Evolutionary conservation across 2,113 vertebrate genomes (phyloP), one percentile per base, ranked within the genome.

Genomic region (Gasterosteus nipponicus): DNA sequence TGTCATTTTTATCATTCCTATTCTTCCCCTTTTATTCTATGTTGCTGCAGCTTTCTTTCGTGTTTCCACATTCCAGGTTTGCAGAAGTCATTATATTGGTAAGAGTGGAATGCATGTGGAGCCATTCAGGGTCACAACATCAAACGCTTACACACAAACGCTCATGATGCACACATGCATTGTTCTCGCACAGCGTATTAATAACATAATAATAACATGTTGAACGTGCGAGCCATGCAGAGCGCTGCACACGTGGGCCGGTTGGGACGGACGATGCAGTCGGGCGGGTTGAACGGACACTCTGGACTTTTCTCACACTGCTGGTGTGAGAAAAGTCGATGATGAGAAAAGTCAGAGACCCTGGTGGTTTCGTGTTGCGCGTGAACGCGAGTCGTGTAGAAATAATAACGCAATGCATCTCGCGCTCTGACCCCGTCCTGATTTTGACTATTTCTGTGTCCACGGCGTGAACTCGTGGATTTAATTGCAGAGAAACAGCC

Each of bases 101-200:
- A 31, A 19, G 63, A 41, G 18, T 3, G 53, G 41, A 67, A 75
- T 72, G 61, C 41, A 78, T 35, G 22, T 69, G 60, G 47, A 66
- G 54, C 71, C 38, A 62, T 66, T 83, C 38, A 54, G 39, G 39
- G 19, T 64, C 69, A 65, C 76, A 65, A 26, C 59, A 75, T 70
- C 69, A 73, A 18, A 46, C 46, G 54, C 54, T 1, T 2, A 73
- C 42, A 54, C 31, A 72, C 68, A 39, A 7, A 7, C 41, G 33
- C 60, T 66, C 54, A 67, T 39, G 4, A 8, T 39, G 38, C 63
- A 49, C 54, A 42, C 33, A 63, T 44, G 39, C 14, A 29, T 39
- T 39, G 38, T 39, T 39, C 38, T 39, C 65, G 22, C 8, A 3
- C 35, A 59, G 29, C 42, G 63, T 58, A 59, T 77, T 60, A 61